Evolutionary conservation across 2,797 vertebrate genomes (phyloP), one percentile per base, ranked within the genome.

Genomic region (Sebastes minor): DNA sequence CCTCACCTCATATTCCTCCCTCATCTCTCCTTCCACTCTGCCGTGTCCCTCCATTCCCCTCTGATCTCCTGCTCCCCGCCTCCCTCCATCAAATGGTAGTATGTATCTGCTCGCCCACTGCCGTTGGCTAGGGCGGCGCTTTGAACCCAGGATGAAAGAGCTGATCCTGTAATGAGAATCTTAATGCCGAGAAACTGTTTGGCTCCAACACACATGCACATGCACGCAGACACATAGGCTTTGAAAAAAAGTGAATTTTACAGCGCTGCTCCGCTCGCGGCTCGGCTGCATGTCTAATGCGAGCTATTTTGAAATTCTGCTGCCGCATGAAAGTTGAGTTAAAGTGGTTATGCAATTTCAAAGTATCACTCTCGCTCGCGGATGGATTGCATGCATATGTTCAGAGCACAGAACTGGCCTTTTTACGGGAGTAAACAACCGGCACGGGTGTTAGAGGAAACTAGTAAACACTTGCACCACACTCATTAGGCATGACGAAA

Each of bases 71-170:
- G 16, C 52, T 71, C 71, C 30, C n/a, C 80, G 62, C 78, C 49
- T 38, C 66, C 74, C 64, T 74, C 81, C 63, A 83, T 91, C 87
- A 81, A 86, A 74, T 74, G 71, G 64, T 84, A 55, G 83, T 86
- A 76, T 77, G 55, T 84, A 81, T 90, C 79, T 84, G 71, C 76
- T 90, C 81, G 53, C 80, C 88, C 85, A 76, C 86, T 79, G 86
- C 88, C 53, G 67, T 71, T n/a, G 75, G 82, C 88, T 56, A 57
- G 78, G 92, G 86, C 65, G 71, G 64, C 5, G 86, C 92, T 94
- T 93, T 93, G 91, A 93, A 93, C 91, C 88, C 71, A n/a, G 86
- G 91, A 93, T 94, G 92, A 94, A 93, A 94, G 91, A 90, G 74
- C 42, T 84, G 87, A 86, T 91, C 80, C 82, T 81, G 85, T 92